Percentiles rank a stretch among this genome's conserved stretches.
Evolutionary conservation across 1,140 invertebrate genomes (phyloP).

Genomic region (Yoshiicerus persimilis): DNA sequence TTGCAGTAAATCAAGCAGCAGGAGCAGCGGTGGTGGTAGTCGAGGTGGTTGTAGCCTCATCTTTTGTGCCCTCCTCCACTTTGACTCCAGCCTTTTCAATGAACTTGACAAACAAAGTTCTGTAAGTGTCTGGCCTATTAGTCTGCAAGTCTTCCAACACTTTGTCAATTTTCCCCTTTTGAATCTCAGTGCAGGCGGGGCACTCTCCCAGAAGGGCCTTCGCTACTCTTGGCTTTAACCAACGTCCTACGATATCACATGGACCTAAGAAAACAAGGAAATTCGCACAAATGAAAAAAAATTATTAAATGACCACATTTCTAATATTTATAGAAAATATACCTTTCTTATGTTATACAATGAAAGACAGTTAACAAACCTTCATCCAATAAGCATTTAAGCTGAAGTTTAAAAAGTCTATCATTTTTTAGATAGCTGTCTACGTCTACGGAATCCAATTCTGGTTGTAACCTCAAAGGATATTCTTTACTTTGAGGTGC

Average conservation of each 20-base stretch:
- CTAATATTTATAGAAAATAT: no score
- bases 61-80: background rate
- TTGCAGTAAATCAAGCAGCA: no score
- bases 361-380: no score
- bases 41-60: no score
- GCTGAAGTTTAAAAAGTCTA: slow-evolving; percentile 12
- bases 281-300: background rate
- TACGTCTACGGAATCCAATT: slow-evolving; percentile 30
- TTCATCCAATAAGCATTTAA: slow-evolving; percentile 32
- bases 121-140: background rate
- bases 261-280: background rate
- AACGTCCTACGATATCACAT: slow-evolving; percentile 32
- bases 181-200: slow-evolving; percentile 13
- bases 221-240: slow-evolving; percentile 25
- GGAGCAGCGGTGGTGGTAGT: no score
- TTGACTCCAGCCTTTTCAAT: background rate
- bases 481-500: background rate
- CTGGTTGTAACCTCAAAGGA: slow-evolving; percentile 11
- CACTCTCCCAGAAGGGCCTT: slow-evolving; percentile 11
- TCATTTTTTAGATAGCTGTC: slow-evolving; percentile 34
- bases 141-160: background rate
- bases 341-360: no score
- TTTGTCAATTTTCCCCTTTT: background rate
- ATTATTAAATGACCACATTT: no score
- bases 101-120: slow-evolving; percentile 3